Conservation (phyloP, 2,797 vertebrate species). For the Streptopelia turtur region DNA sequence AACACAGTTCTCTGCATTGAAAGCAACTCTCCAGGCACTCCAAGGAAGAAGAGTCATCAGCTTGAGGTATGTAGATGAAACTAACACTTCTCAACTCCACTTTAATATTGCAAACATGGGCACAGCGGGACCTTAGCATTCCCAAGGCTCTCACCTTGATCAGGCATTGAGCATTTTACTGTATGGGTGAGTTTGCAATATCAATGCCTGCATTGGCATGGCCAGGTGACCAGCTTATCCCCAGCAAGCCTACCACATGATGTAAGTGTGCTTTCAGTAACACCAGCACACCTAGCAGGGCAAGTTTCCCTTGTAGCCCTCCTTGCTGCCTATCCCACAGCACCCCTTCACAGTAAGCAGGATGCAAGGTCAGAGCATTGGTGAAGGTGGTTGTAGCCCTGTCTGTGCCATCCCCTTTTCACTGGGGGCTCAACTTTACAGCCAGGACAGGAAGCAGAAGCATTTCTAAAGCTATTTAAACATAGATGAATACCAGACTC, state of each 20-base stretch:
- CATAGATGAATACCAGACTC: neutral
- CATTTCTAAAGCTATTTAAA: neutral
- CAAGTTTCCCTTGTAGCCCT: neutral
- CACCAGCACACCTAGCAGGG: neutral
- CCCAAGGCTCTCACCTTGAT: neutral
- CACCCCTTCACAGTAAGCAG: neutral
- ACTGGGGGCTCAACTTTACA: neutral
- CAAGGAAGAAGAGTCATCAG: neutral
- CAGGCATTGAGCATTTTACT: accelerated
- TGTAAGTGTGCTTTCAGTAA: neutral
- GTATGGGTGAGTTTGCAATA: neutral
- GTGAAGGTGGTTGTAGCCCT: neutral
- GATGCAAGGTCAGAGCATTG: accelerated
- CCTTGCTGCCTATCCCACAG: neutral
- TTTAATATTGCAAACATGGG: neutral
- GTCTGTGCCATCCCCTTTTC: neutral
- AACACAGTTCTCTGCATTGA: neutral
- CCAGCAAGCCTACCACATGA: neutral
- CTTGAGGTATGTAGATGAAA: neutral
- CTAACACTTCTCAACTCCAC: neutral
- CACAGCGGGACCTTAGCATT: neutral
- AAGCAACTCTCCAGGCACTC: neutral
- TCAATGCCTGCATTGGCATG: neutral
- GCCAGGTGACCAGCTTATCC: neutral
- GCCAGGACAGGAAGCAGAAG: neutral